phyloP scores from a whole-genome alignment of 1,140 invertebrate species.

The Drosophila melanica region DNA sequence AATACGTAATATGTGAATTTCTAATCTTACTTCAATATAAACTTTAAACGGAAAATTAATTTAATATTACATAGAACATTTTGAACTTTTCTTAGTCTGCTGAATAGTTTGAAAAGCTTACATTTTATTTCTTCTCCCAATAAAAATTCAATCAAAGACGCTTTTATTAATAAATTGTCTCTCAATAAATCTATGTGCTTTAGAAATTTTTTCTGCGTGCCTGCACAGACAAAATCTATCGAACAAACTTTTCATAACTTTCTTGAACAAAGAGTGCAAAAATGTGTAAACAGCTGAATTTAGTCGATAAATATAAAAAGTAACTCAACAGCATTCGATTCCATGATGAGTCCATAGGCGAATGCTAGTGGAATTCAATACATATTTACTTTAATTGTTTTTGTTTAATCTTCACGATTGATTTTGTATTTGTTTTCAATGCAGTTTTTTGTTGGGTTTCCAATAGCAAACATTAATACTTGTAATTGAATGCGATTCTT shows the following conservation, averaged over 20 bases:
- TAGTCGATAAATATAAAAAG: slow-evolving; percentile 13
- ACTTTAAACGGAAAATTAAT: too few species aligned
- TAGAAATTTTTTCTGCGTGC: background rate
- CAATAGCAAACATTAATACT: slow-evolving; percentile 32
- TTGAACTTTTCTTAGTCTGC: background rate
- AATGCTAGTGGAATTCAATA: background rate
- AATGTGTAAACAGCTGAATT: slow-evolving; percentile 5
- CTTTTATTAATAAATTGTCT: background rate
- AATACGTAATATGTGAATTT: too few species aligned
- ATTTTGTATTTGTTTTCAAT: slow-evolving; percentile 29
- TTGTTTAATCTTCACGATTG: slow-evolving; percentile 11
- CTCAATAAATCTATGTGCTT: background rate
- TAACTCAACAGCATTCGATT: background rate
- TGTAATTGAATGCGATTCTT: slow-evolving; percentile 31
- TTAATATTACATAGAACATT: too few species aligned
- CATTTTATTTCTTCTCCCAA: background rate
- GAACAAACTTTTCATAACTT: slow-evolving; percentile 1
- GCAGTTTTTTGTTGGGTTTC: slow-evolving; percentile 18
- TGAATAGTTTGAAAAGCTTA: background rate
- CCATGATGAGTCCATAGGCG: background rate
- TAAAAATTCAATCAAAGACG: slow-evolving; percentile 2
- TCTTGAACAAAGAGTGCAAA: background rate
- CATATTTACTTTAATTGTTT: slow-evolving; percentile 6
- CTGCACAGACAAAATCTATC: background rate
- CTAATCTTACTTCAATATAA: too few species aligned